Evolutionary conservation across 2,797 vertebrate genomes (phyloP).

Genomic region (Lepilemur septentrionalis): DNA sequence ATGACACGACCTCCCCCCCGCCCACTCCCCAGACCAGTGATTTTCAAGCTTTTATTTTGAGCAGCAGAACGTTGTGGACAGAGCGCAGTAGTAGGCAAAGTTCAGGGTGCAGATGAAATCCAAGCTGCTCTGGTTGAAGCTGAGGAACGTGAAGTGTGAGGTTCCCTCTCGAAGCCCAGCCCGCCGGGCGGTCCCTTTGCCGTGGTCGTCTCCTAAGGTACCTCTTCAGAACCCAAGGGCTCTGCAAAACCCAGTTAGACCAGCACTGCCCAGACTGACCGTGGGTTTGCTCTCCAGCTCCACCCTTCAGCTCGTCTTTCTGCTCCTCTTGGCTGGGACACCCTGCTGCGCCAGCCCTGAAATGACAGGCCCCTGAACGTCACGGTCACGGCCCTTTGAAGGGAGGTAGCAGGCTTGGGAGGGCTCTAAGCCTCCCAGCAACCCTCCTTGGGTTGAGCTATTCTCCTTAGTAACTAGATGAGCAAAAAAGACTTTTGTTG

Average conservation of each 20-base stretch:
- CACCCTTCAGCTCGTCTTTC: not conserved
- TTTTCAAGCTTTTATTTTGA: constrained; percentile 46
- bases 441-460: not conserved
- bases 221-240: constrained; percentile 57
- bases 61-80: constrained; percentile 25
- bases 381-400: not conserved
- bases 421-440: not conserved
- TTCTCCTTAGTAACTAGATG: not conserved
- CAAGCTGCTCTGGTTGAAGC: not conserved
- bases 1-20: not conserved
- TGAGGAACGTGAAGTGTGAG: not conserved
- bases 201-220: not conserved
- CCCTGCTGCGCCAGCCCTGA: not conserved
- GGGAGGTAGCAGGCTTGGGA: not conserved
- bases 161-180: not conserved
- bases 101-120: not conserved
- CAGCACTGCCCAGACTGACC: constrained; percentile 34
- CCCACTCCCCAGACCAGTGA: not conserved
- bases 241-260: not conserved
- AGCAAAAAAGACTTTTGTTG: not conserved
- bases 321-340: not conserved
- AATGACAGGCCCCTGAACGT: no score
- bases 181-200: fast-evolving
- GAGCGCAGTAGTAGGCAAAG: not conserved
- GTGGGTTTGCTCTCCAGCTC: not conserved